A percentile compares a stretch with the other conserved stretches of the same genome.
Conservation (phyloP, 37 sponge, comb jelly and placozoan species). For the Halisarca cf. caerulea region DNA sequence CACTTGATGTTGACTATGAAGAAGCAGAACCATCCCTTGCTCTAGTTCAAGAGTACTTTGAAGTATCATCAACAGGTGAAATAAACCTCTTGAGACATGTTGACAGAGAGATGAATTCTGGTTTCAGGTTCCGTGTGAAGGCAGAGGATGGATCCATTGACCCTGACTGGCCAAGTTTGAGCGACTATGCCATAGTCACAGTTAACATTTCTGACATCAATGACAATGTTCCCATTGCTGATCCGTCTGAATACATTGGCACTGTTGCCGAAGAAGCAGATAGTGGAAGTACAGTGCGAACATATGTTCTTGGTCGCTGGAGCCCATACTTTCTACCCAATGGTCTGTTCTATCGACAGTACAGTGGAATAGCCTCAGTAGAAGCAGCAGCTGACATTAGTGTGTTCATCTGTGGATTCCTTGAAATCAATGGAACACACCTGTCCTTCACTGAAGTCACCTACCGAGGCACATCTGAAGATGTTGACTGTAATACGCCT, state of each 20-base stretch:
- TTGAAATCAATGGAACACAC: constrained; percentile 10
- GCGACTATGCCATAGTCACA: constrained; percentile 31
- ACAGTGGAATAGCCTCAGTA: background rate
- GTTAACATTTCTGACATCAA: constrained; percentile 65
- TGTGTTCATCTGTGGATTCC: background rate
- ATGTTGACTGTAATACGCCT: background rate
- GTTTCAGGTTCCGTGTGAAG: constrained; percentile 46
- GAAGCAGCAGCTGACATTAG: background rate
- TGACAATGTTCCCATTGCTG: constrained; percentile 63
- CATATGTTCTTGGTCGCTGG: background rate
- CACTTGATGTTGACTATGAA: constrained; percentile 25
- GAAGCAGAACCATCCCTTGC: constrained; percentile 2
- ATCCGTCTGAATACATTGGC: constrained; percentile 48
- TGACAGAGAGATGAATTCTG: constrained; percentile 40
- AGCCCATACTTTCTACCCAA: constrained; percentile 19
- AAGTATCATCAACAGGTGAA: constrained; percentile 49
- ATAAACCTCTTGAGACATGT: constrained; percentile 35
- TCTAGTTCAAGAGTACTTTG: constrained; percentile 30
- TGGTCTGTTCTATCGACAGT: constrained; percentile 20
- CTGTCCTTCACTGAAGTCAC: background rate
- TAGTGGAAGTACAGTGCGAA: background rate
- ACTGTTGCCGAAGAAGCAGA: constrained; percentile 39
- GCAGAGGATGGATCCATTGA: constrained; percentile 47
- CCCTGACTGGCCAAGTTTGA: background rate
- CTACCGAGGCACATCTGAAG: background rate